Conservation (phyloP, 2,113 vertebrate genomes). For the Nothoprocta perdicaria region DNA sequence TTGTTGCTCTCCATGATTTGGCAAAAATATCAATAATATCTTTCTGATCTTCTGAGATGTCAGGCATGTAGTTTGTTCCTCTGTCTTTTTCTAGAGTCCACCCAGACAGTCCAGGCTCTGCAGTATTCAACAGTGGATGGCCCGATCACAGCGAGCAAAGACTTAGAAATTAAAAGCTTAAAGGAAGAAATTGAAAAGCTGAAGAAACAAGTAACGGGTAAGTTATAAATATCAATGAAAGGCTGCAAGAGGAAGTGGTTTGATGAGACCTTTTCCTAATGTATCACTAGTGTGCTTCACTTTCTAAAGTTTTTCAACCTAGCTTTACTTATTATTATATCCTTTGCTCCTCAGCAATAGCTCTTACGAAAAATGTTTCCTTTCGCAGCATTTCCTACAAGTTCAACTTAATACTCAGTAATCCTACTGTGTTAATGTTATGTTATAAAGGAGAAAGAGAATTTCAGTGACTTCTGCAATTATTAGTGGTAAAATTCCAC, state of each 20-base stretch:
- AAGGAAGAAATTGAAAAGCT: conserved; percentile 95
- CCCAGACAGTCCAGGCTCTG: conserved; percentile 92
- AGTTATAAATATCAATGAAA: conserved; percentile 18
- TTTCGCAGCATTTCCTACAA: not conserved
- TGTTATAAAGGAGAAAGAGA: not conserved
- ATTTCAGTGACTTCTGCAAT: not conserved
- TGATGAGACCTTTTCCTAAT: not conserved
- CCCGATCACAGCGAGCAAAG: conserved; percentile 83
- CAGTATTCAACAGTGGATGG: conserved; percentile 87
- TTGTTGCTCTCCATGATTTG: not conserved
- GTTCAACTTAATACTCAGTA: not conserved
- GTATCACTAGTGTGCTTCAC: not conserved
- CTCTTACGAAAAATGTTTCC: not conserved
- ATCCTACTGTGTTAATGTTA: not conserved
- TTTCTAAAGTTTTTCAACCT: not conserved
- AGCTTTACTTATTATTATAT: not conserved
- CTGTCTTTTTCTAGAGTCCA: conserved; percentile 83
- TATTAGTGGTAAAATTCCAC: not conserved
- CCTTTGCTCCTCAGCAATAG: not conserved
- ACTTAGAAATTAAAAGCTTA: conserved; percentile 93
- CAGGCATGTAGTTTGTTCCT: not conserved
- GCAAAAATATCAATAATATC: not conserved
- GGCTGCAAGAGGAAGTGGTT: not conserved
- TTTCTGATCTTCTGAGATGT: not conserved
- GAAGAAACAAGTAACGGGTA: conserved; percentile 93